Conservation (phyloP, 2,888 invertebrate species). For the Eupeodes latifasciatus region DNA sequence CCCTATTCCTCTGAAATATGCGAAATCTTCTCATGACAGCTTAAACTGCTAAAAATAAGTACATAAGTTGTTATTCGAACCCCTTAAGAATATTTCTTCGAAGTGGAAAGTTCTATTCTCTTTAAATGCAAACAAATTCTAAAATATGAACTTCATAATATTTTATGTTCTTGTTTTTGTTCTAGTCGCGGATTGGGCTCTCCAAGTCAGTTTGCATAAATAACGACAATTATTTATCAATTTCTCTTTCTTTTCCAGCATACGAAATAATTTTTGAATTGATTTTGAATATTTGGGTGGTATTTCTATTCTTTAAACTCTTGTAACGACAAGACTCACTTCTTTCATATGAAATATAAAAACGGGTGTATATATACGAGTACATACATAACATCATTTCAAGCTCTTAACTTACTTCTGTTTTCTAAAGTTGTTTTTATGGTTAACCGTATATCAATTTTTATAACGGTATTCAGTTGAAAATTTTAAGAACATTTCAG, state of each 20-base stretch:
- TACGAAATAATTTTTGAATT: slow-evolving; percentile 39
- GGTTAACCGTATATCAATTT: slow-evolving; percentile 62
- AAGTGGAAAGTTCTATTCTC: neutral
- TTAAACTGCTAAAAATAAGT: no score
- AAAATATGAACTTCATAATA: slow-evolving; percentile 8
- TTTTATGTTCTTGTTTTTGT: slow-evolving; percentile 54
- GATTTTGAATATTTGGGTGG: slow-evolving; percentile 59
- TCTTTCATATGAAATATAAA: neutral
- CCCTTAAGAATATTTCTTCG: neutral
- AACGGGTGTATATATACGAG: no score
- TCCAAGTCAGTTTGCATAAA: slow-evolving; percentile 60
- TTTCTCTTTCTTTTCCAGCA: slow-evolving; percentile 33
- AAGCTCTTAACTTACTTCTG: slow-evolving; percentile 39
- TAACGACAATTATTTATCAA: slow-evolving; percentile 67
- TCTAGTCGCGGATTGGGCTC: neutral
- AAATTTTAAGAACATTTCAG: slow-evolving; percentile 79
- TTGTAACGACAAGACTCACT: neutral
- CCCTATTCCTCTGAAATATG: no score
- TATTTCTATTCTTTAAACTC: neutral
- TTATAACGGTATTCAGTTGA: slow-evolving; percentile 71
- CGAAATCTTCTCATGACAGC: no score
- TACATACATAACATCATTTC: slow-evolving; percentile 2
- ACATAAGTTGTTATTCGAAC: no score
- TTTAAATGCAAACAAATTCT: neutral
- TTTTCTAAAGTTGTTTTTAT: slow-evolving; percentile 58